phyloP scores from a whole-genome alignment of 1,140 invertebrate genomes.

The Dreissena polymorpha region DNA sequence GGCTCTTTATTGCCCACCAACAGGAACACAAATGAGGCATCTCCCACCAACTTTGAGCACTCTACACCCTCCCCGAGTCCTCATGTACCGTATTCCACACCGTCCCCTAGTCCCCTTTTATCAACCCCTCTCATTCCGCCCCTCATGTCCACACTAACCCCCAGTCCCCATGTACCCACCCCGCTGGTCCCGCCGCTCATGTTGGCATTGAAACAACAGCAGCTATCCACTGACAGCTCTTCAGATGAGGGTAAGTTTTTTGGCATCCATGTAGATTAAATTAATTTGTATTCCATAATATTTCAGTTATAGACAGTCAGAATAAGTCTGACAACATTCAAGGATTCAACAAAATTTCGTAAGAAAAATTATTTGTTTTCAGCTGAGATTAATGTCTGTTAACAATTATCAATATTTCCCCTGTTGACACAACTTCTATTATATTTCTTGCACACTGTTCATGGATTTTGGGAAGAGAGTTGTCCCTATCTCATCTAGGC shows the following conservation, averaged over 20 bases:
- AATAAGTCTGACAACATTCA: too few relatives aligned
- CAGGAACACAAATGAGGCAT: background rate
- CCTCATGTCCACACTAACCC: slow-evolving; percentile 22
- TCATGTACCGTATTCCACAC: slow-evolving; percentile 2
- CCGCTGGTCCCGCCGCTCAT: background rate
- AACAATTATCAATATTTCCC: too few relatives aligned
- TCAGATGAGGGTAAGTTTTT: slow-evolving; percentile 33
- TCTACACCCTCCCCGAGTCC: slow-evolving; percentile 43
- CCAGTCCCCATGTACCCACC: slow-evolving; percentile 20
- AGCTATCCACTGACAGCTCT: slow-evolving; percentile 22
- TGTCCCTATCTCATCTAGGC: too few relatives aligned
- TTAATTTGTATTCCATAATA: background rate
- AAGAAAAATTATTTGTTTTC: too few relatives aligned
- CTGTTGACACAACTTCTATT: too few relatives aligned
- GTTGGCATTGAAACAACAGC: background rate
- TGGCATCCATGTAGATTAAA: background rate
- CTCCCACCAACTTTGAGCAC: slow-evolving; percentile 46
- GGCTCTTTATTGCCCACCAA: too few relatives aligned
- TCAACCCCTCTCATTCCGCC: background rate
- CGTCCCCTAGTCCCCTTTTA: background rate
- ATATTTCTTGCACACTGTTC: too few relatives aligned
- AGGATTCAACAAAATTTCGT: too few relatives aligned
- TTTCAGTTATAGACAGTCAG: too few relatives aligned
- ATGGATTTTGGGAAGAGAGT: too few relatives aligned
- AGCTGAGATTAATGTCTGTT: too few relatives aligned